Conservation (phyloP, 1,140 invertebrate species). For the Littorina saxatilis region DNA sequence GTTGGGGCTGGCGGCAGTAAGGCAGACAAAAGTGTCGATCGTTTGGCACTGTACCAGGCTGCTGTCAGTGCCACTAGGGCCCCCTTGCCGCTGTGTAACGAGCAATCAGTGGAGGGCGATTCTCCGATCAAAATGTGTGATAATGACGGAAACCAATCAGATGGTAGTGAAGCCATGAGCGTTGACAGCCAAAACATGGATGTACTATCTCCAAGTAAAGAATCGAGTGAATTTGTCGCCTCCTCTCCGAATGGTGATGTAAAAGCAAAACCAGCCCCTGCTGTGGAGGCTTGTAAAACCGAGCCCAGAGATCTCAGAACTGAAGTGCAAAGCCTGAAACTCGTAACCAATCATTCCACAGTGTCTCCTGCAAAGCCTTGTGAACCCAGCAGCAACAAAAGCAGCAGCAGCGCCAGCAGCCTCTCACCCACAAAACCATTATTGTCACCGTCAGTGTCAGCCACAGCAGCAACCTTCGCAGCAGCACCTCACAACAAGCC, state of each 20-base stretch:
- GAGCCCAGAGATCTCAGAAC: not conserved
- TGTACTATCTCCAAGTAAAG: not conserved
- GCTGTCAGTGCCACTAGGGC: constrained; percentile 12
- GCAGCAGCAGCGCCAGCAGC: constrained; percentile 30
- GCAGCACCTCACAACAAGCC: not conserved
- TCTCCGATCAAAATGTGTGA: not conserved
- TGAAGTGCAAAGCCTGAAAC: not conserved
- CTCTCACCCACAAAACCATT: not conserved
- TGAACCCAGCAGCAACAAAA: constrained; percentile 34
- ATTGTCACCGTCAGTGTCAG: not conserved
- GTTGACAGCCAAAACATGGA: not conserved
- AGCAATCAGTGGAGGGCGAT: not conserved
- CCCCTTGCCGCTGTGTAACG: no score
- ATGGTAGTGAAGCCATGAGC: not conserved
- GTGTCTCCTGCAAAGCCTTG: not conserved
- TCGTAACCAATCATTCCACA: not conserved
- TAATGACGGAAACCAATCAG: not conserved
- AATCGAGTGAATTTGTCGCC: not conserved
- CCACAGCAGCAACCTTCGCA: not conserved
- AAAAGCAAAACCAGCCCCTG: not conserved
- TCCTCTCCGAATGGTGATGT: not conserved
- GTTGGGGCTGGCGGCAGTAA: not conserved
- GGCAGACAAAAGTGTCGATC: constrained; percentile 14
- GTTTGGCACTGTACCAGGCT: constrained; percentile 26
- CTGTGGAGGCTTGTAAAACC: not conserved